Base-by-base conservation (phyloP, 2,113 vertebrate species). In the Capreolus pygargus region DNA sequence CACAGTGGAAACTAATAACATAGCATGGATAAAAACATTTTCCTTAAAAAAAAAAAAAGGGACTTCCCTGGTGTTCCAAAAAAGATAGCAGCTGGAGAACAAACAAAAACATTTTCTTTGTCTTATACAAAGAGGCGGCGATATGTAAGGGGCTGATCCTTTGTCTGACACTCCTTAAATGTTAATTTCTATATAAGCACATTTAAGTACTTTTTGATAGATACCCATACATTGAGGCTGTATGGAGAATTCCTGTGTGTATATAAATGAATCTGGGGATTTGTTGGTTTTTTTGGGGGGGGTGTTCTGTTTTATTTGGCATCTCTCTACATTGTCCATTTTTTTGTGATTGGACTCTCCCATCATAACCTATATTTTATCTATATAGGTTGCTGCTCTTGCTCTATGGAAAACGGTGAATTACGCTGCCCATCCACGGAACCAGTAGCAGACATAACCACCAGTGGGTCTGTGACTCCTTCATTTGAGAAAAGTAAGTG, bases 361-460 rank as follows among this genome's bases (percentile, higher is more conserved):
- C 50, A 30, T 0, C 64, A 33, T 6, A 67, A 70, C 4, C 91
- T 97, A 82, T 98, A 81, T 25, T 98, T 93, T 86, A 19, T 86
- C 0, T 89, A 90, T 97, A 89, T 97, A 99, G 99, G 95, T 28
- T 99, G 99, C 98, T 99, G 99, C 97, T 99, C 99, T 33, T 99
- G 99, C 98, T 98, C 98, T 67, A 84, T 98, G 96, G 98, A 96
- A 95, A 99, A 99, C 84, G 98, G 98, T 96, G 98, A 98, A 67
- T 87, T 99, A 50, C 86, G 93, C 93, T 99, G 99, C 95, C 30
- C 98, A 85, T 96, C 98, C 85, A 97, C 97, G 86, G 98, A 99
- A 98, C 98, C 98, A 52, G 97, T 97, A 60, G 97, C 97, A 96
- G 98, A 92, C 74, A 52, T 91, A 67, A 98, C 96, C 95, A 78